A percentile compares a stretch with the other conserved stretches of the same genome.
phyloP scores from a whole-genome alignment of 2,113 vertebrate genomes.

The Laticauda colubrina region DNA sequence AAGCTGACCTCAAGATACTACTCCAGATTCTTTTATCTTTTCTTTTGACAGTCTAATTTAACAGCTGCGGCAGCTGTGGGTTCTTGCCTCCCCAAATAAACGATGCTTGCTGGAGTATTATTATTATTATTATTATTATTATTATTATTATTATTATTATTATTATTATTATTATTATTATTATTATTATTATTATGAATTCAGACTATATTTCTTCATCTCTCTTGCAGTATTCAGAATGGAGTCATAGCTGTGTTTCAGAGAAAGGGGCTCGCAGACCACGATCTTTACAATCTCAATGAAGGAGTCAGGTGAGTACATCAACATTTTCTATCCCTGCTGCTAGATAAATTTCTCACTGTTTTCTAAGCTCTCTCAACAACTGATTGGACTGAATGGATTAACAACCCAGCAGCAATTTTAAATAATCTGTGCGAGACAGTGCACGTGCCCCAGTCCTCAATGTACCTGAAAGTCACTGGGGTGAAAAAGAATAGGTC shows the following conservation, averaged over 20 bases:
- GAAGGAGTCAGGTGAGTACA: constrained; percentile 92
- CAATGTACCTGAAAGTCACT: neutral
- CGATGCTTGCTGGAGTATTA: neutral
- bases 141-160: neutral
- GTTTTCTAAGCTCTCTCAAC: neutral
- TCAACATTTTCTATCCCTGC: rapidly evolving
- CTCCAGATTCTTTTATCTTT: neutral
- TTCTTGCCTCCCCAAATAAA: neutral
- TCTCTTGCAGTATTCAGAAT: constrained; percentile 86
- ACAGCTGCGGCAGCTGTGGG: neutral
- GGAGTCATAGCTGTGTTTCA: constrained; percentile 94
- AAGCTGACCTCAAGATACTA: neutral
- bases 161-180: no score
- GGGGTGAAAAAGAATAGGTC: neutral
- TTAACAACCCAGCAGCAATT: neutral
- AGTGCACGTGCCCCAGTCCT: neutral
- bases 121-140: neutral
- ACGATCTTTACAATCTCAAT: constrained; percentile 92
- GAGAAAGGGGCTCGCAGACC: constrained; percentile 88
- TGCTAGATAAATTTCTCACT: neutral
- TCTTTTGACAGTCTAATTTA: neutral
- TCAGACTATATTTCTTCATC: constrained; percentile 8
- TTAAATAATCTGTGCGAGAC: neutral
- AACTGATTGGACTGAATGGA: neutral
- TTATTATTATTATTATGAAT: neutral